Percentiles rank a stretch among this genome's conserved stretches.
Evolutionary conservation across 2,113 vertebrate genomes (phyloP).

Genomic region (Hypomesus transpacificus): DNA sequence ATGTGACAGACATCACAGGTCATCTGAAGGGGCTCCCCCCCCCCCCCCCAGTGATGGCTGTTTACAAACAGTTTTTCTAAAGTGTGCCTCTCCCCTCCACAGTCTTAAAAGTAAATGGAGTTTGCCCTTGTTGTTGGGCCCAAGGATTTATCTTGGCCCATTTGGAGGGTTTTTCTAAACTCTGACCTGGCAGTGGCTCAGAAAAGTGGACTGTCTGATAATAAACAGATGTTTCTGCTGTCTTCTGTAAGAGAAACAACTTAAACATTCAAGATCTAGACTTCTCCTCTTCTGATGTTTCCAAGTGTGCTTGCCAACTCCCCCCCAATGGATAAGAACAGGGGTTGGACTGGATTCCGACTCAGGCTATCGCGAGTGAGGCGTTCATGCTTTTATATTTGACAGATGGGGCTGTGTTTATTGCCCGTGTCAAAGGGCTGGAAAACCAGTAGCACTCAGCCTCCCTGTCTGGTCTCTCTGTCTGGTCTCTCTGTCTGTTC

Average conservation of each 20-base stretch:
- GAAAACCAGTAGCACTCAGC: not conserved
- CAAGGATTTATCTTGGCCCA: too few species aligned
- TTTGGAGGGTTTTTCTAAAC: too few species aligned
- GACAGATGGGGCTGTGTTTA: slow-evolving; percentile 2
- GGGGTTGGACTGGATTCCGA: not conserved
- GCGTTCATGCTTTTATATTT: slow-evolving; percentile 1
- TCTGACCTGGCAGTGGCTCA: too few species aligned
- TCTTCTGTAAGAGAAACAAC: not conserved
- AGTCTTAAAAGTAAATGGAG: too few species aligned
- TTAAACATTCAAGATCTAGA: not conserved
- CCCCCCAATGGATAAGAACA: slow-evolving; percentile 1
- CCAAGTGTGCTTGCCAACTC: not conserved
- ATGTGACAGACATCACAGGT: not conserved
- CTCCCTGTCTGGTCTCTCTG: not conserved
- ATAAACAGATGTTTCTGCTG: not conserved
- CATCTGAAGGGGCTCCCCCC: not conserved
- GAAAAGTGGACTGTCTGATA: not conserved
- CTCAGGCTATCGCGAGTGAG: not conserved
- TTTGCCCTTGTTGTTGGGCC: too few species aligned
- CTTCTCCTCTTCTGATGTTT: not conserved
- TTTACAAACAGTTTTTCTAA: too few species aligned
- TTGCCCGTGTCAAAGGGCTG: not conserved
- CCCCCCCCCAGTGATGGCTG: too few species aligned
- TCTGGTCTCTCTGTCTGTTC: not conserved
- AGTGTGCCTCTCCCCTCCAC: too few species aligned